phyloP scores from a whole-genome alignment of 2,113 vertebrate genomes.

The Cairina moschata region DNA sequence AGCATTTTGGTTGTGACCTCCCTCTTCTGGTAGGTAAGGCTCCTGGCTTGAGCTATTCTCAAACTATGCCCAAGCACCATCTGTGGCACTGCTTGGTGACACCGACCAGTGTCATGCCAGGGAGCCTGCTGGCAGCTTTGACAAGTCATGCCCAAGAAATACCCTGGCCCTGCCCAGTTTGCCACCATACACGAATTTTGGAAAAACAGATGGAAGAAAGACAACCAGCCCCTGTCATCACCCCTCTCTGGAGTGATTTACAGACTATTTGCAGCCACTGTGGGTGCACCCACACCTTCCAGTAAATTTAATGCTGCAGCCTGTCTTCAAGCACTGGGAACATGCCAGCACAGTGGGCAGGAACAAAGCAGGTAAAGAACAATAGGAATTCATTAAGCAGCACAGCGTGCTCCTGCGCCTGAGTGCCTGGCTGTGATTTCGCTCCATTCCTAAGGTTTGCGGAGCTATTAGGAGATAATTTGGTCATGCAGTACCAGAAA shows the following conservation, averaged over 20 bases:
- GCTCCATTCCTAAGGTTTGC: background rate
- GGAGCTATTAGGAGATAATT: background rate
- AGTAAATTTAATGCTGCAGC: background rate
- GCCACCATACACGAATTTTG: background rate
- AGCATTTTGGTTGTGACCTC: background rate
- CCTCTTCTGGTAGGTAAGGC: background rate
- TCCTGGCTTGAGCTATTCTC: background rate
- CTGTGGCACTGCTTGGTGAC: background rate
- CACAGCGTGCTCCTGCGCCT: background rate
- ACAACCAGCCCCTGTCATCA: background rate
- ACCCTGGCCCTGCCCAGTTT: background rate
- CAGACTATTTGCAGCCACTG: background rate
- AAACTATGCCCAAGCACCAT: background rate
- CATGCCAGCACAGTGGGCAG: background rate
- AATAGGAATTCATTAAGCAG: background rate
- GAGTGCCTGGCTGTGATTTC: background rate
- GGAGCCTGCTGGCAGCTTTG: rapidly evolving
- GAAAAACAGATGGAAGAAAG: background rate
- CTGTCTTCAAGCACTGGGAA: background rate
- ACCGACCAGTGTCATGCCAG: background rate
- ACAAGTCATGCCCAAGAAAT: background rate
- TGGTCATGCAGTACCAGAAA: background rate
- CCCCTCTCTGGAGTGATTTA: background rate
- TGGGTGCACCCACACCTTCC: background rate
- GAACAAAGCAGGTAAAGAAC: background rate